Base-by-base conservation (phyloP, 1,140 invertebrate species). In the Druon quercuslanigerum region DNA sequence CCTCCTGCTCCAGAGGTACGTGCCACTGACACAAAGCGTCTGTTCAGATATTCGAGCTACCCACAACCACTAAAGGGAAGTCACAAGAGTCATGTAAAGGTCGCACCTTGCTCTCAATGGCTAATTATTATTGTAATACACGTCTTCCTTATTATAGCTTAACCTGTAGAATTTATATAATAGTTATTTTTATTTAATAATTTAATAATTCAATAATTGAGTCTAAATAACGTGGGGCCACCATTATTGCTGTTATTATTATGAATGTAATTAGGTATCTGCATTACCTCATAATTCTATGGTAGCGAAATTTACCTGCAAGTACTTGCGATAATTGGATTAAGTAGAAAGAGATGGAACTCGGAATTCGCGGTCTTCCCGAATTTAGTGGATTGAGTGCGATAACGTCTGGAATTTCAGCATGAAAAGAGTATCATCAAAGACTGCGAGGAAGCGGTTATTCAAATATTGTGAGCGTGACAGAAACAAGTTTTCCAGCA, bases 81-180 rank as follows among this genome's bases (percentile, higher is more conserved):
- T 81, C 74, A 75, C 76, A 57, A 83, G 72, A 78, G 50, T 78
- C 73, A 51, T 25, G 54, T 40, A 52, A 57, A 51, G 52, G 72
- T 57, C 50, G 19, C 54, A 20, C 8, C 20, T 73, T 70, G 51
- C 56, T 77, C 12, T 20, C 40, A 52, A 17, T 25, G 17, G n/a
- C 57, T 70, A 20, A 71, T 76, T 50, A 74, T 74, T 72, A 79
- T 72, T 50, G 57, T 77, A 73, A 75, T 57, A 73, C 66, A 46
- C 54, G 72, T 60, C 72, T 54, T 46, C 70, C 66, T 72, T 50
- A 76, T 74, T 74, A 76, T 51, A 14, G 19, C 56, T 46, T 17
- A 54, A 70, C 75, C 46, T 51, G 19, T 1, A 72, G 25, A 51
- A 56, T 2, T 33, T 33, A 33, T 33, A 33, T 33, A 71, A 33